A percentile compares a stretch with the other conserved stretches of the same genome.
phyloP scores from a whole-genome alignment of 2,113 vertebrate genomes.

The Chlorodrepanis virens region DNA sequence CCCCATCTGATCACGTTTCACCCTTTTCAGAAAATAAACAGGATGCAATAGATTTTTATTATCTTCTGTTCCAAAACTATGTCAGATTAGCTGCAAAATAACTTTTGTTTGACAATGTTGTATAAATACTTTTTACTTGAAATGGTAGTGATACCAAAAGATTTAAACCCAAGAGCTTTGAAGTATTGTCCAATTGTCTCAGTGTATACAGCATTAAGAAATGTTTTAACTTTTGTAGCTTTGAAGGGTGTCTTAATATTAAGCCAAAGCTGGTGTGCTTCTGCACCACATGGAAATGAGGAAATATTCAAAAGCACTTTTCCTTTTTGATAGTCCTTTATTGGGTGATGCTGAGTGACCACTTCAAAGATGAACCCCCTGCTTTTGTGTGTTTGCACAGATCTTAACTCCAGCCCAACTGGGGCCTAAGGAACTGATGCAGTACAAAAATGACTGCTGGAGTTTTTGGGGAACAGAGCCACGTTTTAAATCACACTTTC shows the following conservation, averaged over 20 bases:
- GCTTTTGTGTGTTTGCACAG: slow-evolving; percentile 1
- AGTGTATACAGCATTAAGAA: not conserved
- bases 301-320: slow-evolving; percentile 19
- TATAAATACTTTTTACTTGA: slow-evolving; percentile 29
- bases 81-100: slow-evolving; percentile 26
- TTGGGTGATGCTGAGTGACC: slow-evolving; percentile 13
- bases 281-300: slow-evolving; percentile 19
- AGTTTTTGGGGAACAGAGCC: not conserved
- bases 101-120: slow-evolving; percentile 18
- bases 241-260: slow-evolving; percentile 36
- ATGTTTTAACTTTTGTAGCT: slow-evolving; percentile 38
- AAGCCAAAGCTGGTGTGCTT: slow-evolving; percentile 14
- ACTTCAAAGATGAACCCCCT: slow-evolving; percentile 8
- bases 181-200: slow-evolving; percentile 42
- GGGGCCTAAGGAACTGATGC: not conserved
- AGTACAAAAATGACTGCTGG: not conserved
- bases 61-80: not conserved
- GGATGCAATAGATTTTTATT: not conserved
- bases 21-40: slow-evolving; percentile 38
- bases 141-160: not conserved
- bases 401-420: not conserved
- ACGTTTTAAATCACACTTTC: not conserved
- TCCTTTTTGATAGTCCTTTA: slow-evolving; percentile 12
- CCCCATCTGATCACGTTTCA: not conserved
- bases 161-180: slow-evolving; percentile 8